Evolutionary conservation across 2,113 vertebrate genomes (phyloP), one percentile per base, ranked within the genome.

Genomic region (Mystacornis crossleyi): DNA sequence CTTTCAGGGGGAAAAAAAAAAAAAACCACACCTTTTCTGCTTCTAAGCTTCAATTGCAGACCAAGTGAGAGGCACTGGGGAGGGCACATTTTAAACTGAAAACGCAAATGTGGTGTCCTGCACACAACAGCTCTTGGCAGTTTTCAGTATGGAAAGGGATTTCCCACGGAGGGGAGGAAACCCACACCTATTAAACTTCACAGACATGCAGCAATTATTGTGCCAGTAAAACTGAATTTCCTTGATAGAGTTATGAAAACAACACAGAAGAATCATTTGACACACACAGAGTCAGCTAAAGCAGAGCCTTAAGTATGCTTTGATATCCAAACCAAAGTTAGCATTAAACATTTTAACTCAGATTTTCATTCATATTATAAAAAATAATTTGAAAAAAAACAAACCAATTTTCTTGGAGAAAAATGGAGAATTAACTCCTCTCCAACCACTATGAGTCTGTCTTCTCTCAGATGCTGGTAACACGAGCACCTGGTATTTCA

Each of bases 21-120:
- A 12, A 18, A n/a, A n/a, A n/a, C n/a, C n/a, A n/a, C n/a, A 40
- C 3, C 4, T 12, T 45, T 64, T 70, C 5, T 8, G 64, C 25
- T 10, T 92, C 8, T 26, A 62, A 89, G 5, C 38, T 66, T 43
- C 61, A 71, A 2, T 3, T 40, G 53, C 40, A 84, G 69, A 36
- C 29, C 0, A 4, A 40, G 24, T 9, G n/a, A 67, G 55, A 26
- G 13, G 26, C 0, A 0, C 25, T 47, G 24, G 29, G 43, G 25
- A 62, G 36, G 57, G 36, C 65, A 67, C 0, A 3, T 38, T 86
- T 43, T 69, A 26, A 72, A 84, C 16, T 12, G 48, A n/a, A 90
- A 93, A 79, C 10, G 15, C 23, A 89, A 57, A 38, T 15, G 18
- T 25, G 16, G 28, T 33, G 29, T 55, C 65, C 53, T 69, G 36